Conservation (phyloP, 2,888 invertebrate species). For the Drosophila algonquin region DNA sequence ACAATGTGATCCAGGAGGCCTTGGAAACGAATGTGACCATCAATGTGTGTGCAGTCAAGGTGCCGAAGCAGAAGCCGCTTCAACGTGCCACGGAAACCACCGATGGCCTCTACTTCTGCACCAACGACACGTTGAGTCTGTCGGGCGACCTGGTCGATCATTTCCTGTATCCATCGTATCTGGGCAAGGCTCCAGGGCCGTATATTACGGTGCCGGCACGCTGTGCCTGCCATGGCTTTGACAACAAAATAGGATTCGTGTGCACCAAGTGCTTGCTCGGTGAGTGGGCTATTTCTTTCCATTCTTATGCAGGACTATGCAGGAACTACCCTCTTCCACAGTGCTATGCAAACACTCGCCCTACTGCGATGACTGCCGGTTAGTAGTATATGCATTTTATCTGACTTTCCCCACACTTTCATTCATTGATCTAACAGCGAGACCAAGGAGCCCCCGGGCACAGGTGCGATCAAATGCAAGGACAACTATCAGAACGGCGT, state of each 20-base stretch:
- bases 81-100: slow-evolving; percentile 2
- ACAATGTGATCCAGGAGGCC: slow-evolving; percentile 1
- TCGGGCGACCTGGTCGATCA: not conserved
- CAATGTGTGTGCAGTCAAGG: slow-evolving; percentile 2
- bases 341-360: not conserved
- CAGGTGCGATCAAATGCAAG: not conserved
- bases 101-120: slow-evolving; percentile 5
- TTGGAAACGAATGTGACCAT: not conserved
- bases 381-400: not conserved
- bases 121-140: not conserved
- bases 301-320: not conserved
- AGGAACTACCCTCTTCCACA: not conserved
- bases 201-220: not conserved
- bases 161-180: not conserved
- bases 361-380: not conserved
- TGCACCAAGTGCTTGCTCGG: not conserved
- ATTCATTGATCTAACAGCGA: not conserved
- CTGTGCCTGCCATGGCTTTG: not conserved
- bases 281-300: not conserved
- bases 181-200: not conserved
- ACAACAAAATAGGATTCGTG: not conserved
- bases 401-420: not conserved
- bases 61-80: not conserved
- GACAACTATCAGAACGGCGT: not conserved
- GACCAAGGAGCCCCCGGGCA: not conserved